A percentile compares a stretch with the other conserved stretches of the same genome.
phyloP scores from a whole-genome alignment of 1,140 invertebrate species.

The Panonychus citri region DNA sequence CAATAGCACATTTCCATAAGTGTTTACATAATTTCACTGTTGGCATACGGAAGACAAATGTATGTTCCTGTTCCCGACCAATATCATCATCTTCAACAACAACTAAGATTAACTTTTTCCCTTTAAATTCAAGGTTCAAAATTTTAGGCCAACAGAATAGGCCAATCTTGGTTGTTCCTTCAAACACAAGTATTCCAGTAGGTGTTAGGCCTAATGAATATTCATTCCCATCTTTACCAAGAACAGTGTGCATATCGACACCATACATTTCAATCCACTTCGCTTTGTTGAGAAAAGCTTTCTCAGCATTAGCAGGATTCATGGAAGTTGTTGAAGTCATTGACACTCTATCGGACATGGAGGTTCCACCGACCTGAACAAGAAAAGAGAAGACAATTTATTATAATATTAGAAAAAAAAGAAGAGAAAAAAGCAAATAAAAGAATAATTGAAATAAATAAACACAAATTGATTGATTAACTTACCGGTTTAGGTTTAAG shows the following conservation, averaged over 20 bases:
- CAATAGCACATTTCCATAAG: constrained; percentile 91
- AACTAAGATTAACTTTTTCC: constrained; percentile 76
- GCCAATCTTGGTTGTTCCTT: constrained; percentile 87
- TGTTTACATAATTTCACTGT: constrained; percentile 66
- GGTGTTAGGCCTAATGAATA: constrained; percentile 92
- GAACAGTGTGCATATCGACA: constrained; percentile 49
- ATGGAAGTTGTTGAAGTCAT: constrained; percentile 4
- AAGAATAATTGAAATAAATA: background rate
- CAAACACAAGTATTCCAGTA: constrained; percentile 81
- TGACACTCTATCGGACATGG: background rate
- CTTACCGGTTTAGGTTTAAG: constrained; percentile 29
- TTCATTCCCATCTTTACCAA: constrained; percentile 79
- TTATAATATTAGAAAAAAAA: background rate
- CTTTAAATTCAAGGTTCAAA: constrained; percentile 84
- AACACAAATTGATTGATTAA: too few relatives aligned
- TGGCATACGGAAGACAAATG: constrained; percentile 48
- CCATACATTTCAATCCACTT: constrained; percentile 64
- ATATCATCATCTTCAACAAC: constrained; percentile 92
- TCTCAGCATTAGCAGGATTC: constrained; percentile 38
- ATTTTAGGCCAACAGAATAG: constrained; percentile 98
- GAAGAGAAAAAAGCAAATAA: background rate
- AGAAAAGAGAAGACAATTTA: background rate
- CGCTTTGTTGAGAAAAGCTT: constrained; percentile 50
- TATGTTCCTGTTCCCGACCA: constrained; percentile 70
- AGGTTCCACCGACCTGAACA: background rate